Conservation (phyloP, 2,888 invertebrate species). For the Aradus depressus region DNA sequence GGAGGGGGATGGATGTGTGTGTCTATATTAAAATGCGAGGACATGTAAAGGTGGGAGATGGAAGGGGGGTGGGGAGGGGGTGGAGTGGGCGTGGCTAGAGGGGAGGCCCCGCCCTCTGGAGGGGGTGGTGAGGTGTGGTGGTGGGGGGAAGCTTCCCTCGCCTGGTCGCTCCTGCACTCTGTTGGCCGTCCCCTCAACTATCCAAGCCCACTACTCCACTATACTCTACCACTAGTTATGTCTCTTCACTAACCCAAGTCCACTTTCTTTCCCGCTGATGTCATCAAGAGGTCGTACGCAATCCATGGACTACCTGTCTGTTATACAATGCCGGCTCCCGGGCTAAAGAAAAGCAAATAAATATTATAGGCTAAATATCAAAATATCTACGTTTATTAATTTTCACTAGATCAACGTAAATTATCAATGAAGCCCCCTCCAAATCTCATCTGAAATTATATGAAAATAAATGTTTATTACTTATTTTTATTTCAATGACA, state of each 20-base stretch:
- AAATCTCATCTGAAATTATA: no score
- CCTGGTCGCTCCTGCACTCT: conserved; percentile 11
- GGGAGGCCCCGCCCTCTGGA: neutral
- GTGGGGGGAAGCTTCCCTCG: conserved; percentile 15
- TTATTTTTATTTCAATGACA: no score
- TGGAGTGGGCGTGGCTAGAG: neutral
- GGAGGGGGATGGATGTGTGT: no score
- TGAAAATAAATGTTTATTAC: no score
- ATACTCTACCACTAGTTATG: neutral
- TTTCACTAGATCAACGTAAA: no score
- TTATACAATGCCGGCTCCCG: neutral
- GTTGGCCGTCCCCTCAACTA: neutral
- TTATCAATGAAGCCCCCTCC: no score
- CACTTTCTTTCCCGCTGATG: neutral
- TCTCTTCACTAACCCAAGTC: neutral
- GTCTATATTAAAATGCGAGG: conserved; percentile 20
- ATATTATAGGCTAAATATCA: no score
- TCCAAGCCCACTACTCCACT: neutral
- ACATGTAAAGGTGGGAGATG: conserved; percentile 16
- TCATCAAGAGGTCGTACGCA: no score
- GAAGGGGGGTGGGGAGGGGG: neutral
- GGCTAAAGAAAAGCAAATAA: neutral
- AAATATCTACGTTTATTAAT: no score
- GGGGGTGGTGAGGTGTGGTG: neutral
- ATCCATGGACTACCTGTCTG: no score